Base-by-base conservation (phyloP, 30 jellyfish, hydroid and myxozoan species). In the Turritopsis dohrnii region DNA sequence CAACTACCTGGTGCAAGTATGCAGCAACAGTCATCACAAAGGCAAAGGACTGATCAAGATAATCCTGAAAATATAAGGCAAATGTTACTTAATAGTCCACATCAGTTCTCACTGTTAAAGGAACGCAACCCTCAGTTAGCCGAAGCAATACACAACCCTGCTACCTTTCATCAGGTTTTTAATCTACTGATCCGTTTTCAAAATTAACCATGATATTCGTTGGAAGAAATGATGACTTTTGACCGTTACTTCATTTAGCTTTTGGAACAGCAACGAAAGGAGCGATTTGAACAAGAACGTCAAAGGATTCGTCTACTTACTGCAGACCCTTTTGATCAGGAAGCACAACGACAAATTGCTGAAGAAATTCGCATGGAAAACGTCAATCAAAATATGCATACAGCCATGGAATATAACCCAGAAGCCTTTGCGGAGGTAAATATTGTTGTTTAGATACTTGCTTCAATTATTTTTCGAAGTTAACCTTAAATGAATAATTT, bases 301-400 rank as follows among this genome's bases (percentile, higher is more conserved):
- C 92, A 87, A 21, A 85, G 99, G 25, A 81, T 94, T 1, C 96
- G 90, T n/a, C 71, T 94, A 87, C 90, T 89, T 21, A 71, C 99
- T 0, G 99, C 97, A 1, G 95, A 89, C 65, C 99, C 99, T 0
- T 94, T 94, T 82, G 99, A 94, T 29, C 96, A 90, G 1, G 96
- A 94, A 71, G 88, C 90, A 1, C 99, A 94, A 85, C 79, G 90
- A 28, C 87, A 84, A 29, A 94, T 94, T 66, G 97, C 97, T 0
- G 99, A 94, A 80, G 99, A 94, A 74, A 94, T 94, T 52, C 84
- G 99, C 54, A 94, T 94, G 99, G 96, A 94, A 72, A 94, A 89
- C 65, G 87, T 94, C 79, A 94, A 94, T 84, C 89, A 94, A 72
- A 94, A 94, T 53, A 94, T 94, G 99, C 97, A 89, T 28, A 94